Evolutionary conservation across 2,888 invertebrate species (phyloP), one percentile per base, ranked within the genome.

Genomic region (Eupithecia insigniata): DNA sequence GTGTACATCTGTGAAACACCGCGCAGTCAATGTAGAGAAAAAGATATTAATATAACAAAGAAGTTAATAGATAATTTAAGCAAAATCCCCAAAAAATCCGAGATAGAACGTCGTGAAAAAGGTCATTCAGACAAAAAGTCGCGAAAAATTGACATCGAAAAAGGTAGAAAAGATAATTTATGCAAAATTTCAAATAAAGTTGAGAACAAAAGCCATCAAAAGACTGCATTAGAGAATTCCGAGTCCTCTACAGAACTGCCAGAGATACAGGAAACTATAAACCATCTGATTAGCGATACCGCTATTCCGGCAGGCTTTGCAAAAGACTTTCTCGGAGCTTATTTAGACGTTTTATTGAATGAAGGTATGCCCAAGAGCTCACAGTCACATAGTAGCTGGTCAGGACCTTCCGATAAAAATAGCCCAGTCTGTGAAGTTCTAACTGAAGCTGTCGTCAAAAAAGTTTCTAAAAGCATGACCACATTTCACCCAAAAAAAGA

Each of bases 11-110:
- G 88, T 76, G 89, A 89, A 71, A 87, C 89, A 1, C 75, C 81
- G 3, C 79, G 74, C 26, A 84, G 80, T 51, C 77, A 78, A 10
- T 87, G 80, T 75, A 86, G 81, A 76, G 87, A 88, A 26, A 88
- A 87, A 76, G 91, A 92, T 76, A 92, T 92, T 6, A 81, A 83
- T 80, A 89, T 88, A n/a, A 90, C 91, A 0, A 89, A 88, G 79
- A 85, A 85, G 36, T 78, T 92, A 12, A 87, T 91, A 5, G 79
- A 89, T 51, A 89, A 89, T 68, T 78, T 91, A n/a, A 87, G 83
- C 0, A 87, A 85, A 58, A 26, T 80, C 10, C 83, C 86, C 0
- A 75, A 75, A 30, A 82, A 77, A 62, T 72, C 81, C 14, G 71
- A 68, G 2, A 2, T 75, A 0, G 72, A 78, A 14, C 79, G 78